Evolutionary conservation across 1,140 invertebrate genomes (phyloP), one percentile per base, ranked within the genome.

Genomic region (Ceratina japonica): DNA sequence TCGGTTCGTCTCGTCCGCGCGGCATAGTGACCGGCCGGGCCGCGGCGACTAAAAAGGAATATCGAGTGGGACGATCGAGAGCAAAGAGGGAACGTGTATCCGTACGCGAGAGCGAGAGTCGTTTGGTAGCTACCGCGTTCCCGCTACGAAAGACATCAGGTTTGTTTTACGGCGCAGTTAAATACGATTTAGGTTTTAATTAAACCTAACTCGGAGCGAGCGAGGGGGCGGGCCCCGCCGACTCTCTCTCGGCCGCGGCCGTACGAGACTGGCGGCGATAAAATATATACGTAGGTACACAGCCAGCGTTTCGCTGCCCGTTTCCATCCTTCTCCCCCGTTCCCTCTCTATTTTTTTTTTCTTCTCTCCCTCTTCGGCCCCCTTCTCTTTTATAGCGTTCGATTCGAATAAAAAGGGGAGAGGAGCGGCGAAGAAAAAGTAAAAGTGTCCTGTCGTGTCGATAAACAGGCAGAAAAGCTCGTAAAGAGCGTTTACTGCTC

Each of bases 121-220:
- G 76, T 85, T 86, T 77, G 84, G 76, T 85, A 75, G 84, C 84
- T 85, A 82, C 83, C 77, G 76, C 82, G 64, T 74, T 59, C 51
- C 79, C 37, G 80, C 77, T 75, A 82, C 78, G 82, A 86, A 82
- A 88, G 85, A 83, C 86, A 87, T 87, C 86, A 71, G 85, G 75
- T 86, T 88, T 89, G 85, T 89, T 90, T 89, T 88, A 89, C 83
- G 85, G 82, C 79, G 81, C 85, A 84, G 80, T 90, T 89, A 89
- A 89, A 88, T 87, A 85, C 86, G 87, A 90, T 90, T 90, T 87
- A 86, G 82, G 80, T 87, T 90, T 90, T 90, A 90, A 89, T 89
- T 89, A 86, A 87, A 85, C 80, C 82, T 86, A 86, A 84, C 82
- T 89, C 80, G 75, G 58, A 74, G 73, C 66, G 82, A 83, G 75